Conservation (phyloP, 2,113 vertebrate species). For the Chascanopsetta lugubris region DNA sequence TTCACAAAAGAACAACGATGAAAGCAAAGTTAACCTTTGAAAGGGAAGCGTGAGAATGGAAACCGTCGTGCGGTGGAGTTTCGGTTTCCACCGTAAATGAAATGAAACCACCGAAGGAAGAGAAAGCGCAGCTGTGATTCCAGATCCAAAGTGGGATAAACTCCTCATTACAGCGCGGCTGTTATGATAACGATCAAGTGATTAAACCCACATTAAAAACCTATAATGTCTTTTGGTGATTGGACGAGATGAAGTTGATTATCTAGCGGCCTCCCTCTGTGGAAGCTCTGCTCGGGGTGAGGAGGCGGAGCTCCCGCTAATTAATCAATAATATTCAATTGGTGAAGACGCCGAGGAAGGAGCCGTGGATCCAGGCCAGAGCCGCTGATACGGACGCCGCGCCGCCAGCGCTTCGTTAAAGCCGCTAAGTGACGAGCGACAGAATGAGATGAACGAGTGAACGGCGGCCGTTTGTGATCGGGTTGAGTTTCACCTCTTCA, state of each 20-base stretch:
- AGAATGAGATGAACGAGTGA: background rate
- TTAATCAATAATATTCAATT: slow-evolving; percentile 48
- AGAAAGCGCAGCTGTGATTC: slow-evolving; percentile 15
- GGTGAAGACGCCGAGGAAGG: slow-evolving; percentile 13
- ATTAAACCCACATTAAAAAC: slow-evolving; percentile 54
- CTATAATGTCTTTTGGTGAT: slow-evolving; percentile 23
- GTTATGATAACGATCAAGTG: slow-evolving; percentile 33
- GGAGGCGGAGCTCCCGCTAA: slow-evolving; percentile 36
- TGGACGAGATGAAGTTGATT: slow-evolving; percentile 33
- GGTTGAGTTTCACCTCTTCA: too few species aligned
- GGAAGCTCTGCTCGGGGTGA: slow-evolving; percentile 11
- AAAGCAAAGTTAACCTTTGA: too few species aligned
- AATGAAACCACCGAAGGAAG: background rate
- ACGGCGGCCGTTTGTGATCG: too few species aligned
- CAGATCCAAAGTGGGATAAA: slow-evolving; percentile 12
- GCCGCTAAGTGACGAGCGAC: slow-evolving; percentile 5
- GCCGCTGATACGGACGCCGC: slow-evolving; percentile 25
- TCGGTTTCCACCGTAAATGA: background rate
- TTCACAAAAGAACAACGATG: too few species aligned
- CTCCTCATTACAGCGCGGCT: slow-evolving; percentile 4
- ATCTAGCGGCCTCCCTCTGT: slow-evolving; percentile 10
- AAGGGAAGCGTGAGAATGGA: too few species aligned
- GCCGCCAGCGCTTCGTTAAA: slow-evolving; percentile 19
- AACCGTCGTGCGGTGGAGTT: too few species aligned
- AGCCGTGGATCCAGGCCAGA: slow-evolving; percentile 29